Evolutionary conservation across 2,888 invertebrate species (phyloP), one percentile per base, ranked within the genome.

Genomic region (Stenotaenia linearis): DNA sequence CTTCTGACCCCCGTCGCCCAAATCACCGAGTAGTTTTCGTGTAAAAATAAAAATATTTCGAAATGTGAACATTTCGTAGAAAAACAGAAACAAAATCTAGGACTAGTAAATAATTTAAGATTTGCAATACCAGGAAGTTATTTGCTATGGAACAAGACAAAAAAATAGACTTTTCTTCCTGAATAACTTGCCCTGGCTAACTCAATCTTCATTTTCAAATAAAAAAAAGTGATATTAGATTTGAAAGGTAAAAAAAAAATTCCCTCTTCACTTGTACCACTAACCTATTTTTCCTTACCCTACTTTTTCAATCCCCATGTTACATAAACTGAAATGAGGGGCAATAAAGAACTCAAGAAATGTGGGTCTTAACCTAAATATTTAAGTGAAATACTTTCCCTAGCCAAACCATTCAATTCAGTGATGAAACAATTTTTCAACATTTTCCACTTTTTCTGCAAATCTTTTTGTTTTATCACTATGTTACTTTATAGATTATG

Each of bases 71-170:
- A 45, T 15, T 50, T 18, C 28, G 25, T 69, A 10, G 4, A 28
- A 69, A 28, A 1, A 56, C 6, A 56, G 5, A 7, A 18, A 21
- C 6, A 2, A 69, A 25, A 69, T 1, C 9, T 7, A 25, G 9
- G 10, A 6, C 6, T 1, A 15, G 69, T 25, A 28, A 12, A 6
- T 28, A 69, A 28, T 69, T 28, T 28, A 69, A 1, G 25, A 12
- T 56, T 56, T 23, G 18, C 9, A 10, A 69, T 69, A 69, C 69
- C 69, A 69, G 69, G 69, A 69, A 69, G 69, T 69, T 69, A 69
- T 69, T 69, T 50, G 1, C 15, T 32, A 32, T 32, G 9, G 56
- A 56, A 9, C 18, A 1, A 28, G 10, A 3, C 5, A 28, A 28
- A 25, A 69, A 18, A 21, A 56, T 4, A 28, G 25, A 69, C 15